Percentiles rank a stretch among this genome's conserved stretches.
These are phyloP conservation scores for Pissodes strobi DNA, from an alignment of 1,140 invertebrate genomes.

Conservation along the genomic window DNA sequence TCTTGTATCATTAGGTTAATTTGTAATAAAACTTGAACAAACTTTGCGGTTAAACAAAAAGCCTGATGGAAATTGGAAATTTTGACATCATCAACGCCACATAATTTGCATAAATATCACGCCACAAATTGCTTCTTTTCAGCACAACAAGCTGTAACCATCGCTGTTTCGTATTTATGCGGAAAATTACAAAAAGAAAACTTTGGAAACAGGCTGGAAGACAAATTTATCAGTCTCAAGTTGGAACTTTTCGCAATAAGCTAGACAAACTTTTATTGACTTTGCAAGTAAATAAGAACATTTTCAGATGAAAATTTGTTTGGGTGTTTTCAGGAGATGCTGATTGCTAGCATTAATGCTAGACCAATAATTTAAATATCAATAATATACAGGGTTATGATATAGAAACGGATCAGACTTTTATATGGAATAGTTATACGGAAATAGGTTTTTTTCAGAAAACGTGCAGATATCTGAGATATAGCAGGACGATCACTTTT, in stretches of 20 bases:
- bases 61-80: background rate
- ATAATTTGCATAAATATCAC: background rate
- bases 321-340: no score
- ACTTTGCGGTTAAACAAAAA: background rate
- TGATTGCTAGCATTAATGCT: no score
- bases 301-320: no score
- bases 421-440: no score
- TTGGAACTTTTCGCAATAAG: constrained; percentile 7
- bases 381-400: no score
- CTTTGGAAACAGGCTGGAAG: background rate
- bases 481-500: no score
- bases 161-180: constrained; percentile 2
- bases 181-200: constrained; percentile 4
- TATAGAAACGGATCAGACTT: no score
- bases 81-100: background rate
- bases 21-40: background rate
- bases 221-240: constrained; percentile 4
- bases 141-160: constrained; percentile 10
- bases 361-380: no score
- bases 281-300: background rate
- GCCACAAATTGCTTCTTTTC: background rate
- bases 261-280: constrained; percentile 2
- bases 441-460: no score
- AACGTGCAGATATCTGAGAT: no score
- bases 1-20: background rate